These are phyloP conservation scores for Ancistrus triradiatus DNA, from an alignment of 2,113 vertebrate species.

Conservation along the genomic window DNA sequence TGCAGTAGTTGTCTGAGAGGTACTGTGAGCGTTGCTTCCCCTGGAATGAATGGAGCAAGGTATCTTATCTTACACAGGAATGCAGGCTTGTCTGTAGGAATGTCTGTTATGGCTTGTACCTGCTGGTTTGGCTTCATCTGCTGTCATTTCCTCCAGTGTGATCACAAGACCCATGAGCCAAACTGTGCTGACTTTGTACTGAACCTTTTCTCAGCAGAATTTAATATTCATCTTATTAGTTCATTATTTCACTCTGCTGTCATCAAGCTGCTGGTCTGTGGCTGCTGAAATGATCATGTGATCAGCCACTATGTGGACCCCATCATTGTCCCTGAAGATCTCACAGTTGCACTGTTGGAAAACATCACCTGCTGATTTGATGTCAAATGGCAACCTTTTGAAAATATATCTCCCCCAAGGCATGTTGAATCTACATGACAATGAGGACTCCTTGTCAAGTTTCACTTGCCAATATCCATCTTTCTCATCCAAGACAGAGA, in stretches of 20 bases:
- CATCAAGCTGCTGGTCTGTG: constrained; percentile 15
- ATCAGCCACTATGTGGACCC: constrained; percentile 27
- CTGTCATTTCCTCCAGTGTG: background rate
- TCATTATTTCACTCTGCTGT: constrained; percentile 26
- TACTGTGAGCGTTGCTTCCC: constrained; percentile 17
- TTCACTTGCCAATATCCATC: too few relatives aligned
- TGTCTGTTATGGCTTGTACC: constrained; percentile 12
- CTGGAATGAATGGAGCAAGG: too few relatives aligned
- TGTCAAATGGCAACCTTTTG: too few relatives aligned
- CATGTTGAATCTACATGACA: constrained; percentile 53
- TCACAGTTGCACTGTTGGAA: constrained; percentile 28
- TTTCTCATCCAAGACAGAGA: constrained; percentile 33
- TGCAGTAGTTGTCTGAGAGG: constrained; percentile 22
- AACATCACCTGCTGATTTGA: constrained; percentile 50
- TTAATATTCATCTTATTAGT: background rate
- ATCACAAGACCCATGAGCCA: background rate
- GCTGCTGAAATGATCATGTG: constrained; percentile 28
- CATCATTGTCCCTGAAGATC: constrained; percentile 22
- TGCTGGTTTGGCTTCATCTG: constrained; percentile 9
- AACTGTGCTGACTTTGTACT: constrained; percentile 6
- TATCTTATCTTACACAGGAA: too few relatives aligned
- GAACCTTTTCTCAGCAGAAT: constrained; percentile 1
- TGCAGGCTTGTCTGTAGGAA: constrained; percentile 14
- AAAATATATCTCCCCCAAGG: constrained; percentile 59
- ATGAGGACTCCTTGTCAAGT: constrained; percentile 49